Conservation (phyloP, 2,888 invertebrate genomes). For the Chorisops tibialis region DNA sequence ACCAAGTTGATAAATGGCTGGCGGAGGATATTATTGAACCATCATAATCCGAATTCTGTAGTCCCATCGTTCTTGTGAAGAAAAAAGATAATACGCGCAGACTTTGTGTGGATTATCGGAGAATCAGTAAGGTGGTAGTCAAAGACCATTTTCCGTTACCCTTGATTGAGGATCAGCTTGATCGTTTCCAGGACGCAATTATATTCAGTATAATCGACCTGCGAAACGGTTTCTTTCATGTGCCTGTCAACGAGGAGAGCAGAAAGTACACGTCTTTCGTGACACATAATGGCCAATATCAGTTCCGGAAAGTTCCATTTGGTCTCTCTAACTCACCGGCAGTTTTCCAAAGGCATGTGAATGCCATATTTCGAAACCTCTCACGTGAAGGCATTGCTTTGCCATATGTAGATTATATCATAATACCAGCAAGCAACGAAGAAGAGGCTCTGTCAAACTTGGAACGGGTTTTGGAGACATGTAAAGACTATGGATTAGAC, state of each 20-base stretch:
- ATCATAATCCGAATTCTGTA: constrained; percentile 35
- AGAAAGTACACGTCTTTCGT: no score
- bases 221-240: constrained; percentile 41
- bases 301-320: no score
- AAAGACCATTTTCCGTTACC: constrained; percentile 35
- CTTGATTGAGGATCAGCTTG: constrained; percentile 37
- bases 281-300: background rate
- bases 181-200: constrained; percentile 35
- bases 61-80: constrained; percentile 39
- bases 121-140: constrained; percentile 20
- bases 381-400: constrained; percentile 13
- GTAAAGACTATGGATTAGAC: constrained; percentile 26
- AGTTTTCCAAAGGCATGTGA: no score
- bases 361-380: constrained; percentile 31
- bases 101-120: constrained; percentile 38
- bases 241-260: constrained; percentile 37
- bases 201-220: constrained; percentile 38
- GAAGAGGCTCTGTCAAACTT: constrained; percentile 23
- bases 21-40: constrained; percentile 38
- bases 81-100: no score
- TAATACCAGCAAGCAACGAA: constrained; percentile 32
- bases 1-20: no score
- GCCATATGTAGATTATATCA: no score
- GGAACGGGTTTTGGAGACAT: constrained; percentile 10
- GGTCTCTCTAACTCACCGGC: no score